phyloP scores from a whole-genome alignment of 2,888 invertebrate species.

The Ophion ventricosus region DNA sequence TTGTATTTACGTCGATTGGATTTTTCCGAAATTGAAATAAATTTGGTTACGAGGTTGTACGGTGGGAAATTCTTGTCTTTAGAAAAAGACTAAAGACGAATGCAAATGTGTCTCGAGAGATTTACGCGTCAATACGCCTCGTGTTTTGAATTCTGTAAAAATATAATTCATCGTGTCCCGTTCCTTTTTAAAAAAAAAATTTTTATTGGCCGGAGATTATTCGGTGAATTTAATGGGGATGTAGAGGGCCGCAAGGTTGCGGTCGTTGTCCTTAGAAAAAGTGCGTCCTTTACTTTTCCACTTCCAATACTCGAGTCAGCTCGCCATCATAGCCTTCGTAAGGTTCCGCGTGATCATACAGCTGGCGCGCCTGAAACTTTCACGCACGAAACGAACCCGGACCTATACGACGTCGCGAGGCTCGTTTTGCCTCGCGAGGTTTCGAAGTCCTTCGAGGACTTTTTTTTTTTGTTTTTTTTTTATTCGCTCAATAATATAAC shows the following conservation, averaged over 20 bases:
- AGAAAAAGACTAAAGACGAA: neutral
- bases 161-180: constrained; percentile 13
- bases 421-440: constrained; percentile 2
- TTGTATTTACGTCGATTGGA: too few species aligned
- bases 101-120: constrained; percentile 21
- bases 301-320: too few species aligned
- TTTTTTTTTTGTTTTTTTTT: neutral
- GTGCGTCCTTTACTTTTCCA: constrained; percentile 43
- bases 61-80: neutral
- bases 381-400: constrained; percentile 31
- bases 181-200: too few species aligned
- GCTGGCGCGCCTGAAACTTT: constrained; percentile 6
- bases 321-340: constrained; percentile 52
- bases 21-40: too few species aligned
- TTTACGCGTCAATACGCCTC: neutral
- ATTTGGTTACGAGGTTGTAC: neutral
- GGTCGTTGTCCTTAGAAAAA: constrained; percentile 42
- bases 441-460: constrained; percentile 18
- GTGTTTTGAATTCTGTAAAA: constrained; percentile 5
- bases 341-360: constrained; percentile 47
- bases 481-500: neutral
- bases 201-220: neutral
- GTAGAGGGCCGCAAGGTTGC: constrained; percentile 23
- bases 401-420: constrained; percentile 19
- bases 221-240: neutral